These are phyloP conservation scores for Halictus rubicundus DNA, from an alignment of 1,140 invertebrate species.

Conservation along the genomic window DNA sequence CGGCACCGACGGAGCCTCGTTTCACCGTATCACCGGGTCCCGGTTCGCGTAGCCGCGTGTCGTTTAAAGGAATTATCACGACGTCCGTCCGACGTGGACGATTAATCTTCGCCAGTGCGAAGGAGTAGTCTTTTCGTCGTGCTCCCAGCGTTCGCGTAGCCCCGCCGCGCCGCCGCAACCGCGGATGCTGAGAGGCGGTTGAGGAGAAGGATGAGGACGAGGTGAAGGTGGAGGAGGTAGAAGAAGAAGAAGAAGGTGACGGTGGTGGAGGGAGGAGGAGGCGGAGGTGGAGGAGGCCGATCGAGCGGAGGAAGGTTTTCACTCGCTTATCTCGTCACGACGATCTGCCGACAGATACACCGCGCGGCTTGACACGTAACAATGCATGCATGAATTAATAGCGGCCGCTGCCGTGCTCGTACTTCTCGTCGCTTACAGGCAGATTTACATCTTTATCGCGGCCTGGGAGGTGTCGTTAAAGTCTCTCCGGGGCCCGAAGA, in stretches of 20 bases:
- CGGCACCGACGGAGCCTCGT: slow-evolving; percentile 27
- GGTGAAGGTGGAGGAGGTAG: slow-evolving; percentile 18
- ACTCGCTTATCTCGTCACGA: slow-evolving; percentile 76
- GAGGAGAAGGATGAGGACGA: neutral
- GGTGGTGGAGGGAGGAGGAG: too few species aligned
- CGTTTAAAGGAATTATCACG: slow-evolving; percentile 56
- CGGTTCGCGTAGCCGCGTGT: slow-evolving; percentile 41
- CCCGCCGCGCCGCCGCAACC: neutral
- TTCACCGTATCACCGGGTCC: slow-evolving; percentile 37
- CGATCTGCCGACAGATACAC: slow-evolving; percentile 76
- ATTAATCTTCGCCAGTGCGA: slow-evolving; percentile 52
- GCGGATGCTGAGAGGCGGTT: slow-evolving; percentile 3
- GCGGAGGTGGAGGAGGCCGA: slow-evolving; percentile 30
- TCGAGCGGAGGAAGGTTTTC: slow-evolving; percentile 64
- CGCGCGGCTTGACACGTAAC: slow-evolving; percentile 76
- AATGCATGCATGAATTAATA: slow-evolving; percentile 80
- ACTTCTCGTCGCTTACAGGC: slow-evolving; percentile 60
- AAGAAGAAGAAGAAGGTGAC: neutral
- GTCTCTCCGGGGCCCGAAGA: slow-evolving; percentile 13
- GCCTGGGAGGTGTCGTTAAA: slow-evolving; percentile 52
- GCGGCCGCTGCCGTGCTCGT: slow-evolving; percentile 65
- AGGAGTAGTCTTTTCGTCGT: slow-evolving; percentile 36
- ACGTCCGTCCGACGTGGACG: slow-evolving; percentile 35
- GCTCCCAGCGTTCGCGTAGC: neutral
- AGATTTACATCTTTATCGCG: slow-evolving; percentile 73